These are phyloP conservation scores for Callipepla californica DNA, from an alignment of 2,113 vertebrate genomes.

Conservation along the genomic window DNA sequence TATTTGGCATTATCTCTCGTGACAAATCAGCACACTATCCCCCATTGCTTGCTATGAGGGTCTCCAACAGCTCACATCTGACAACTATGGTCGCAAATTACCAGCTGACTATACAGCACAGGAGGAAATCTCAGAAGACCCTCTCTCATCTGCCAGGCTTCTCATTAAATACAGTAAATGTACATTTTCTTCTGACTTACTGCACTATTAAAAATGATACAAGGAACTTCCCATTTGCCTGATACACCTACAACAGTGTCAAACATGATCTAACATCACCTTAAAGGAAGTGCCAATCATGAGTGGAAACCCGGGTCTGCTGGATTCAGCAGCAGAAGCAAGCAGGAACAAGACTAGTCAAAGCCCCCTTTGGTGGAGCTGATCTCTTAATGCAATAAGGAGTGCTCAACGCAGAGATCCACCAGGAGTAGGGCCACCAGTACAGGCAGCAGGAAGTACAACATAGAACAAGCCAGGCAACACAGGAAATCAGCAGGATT, in stretches of 20 bases:
- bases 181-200: background rate
- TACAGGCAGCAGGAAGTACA: background rate
- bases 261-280: background rate
- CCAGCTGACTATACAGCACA: background rate
- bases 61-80: background rate
- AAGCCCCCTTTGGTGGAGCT: background rate
- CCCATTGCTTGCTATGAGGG: background rate
- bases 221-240: background rate
- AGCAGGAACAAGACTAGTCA: background rate
- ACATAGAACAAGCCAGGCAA: accelerated
- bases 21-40: background rate
- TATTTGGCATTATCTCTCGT: background rate
- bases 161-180: background rate
- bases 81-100: background rate
- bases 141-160: background rate
- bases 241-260: background rate
- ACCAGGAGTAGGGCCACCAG: accelerated
- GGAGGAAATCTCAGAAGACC: background rate
- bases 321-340: background rate
- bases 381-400: background rate
- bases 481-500: background rate
- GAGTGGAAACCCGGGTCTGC: background rate
- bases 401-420: background rate
- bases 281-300: background rate
- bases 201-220: background rate